Evolutionary conservation across 2,888 invertebrate species (phyloP), one percentile per base, ranked within the genome.

Genomic region (Tipula vernalis): DNA sequence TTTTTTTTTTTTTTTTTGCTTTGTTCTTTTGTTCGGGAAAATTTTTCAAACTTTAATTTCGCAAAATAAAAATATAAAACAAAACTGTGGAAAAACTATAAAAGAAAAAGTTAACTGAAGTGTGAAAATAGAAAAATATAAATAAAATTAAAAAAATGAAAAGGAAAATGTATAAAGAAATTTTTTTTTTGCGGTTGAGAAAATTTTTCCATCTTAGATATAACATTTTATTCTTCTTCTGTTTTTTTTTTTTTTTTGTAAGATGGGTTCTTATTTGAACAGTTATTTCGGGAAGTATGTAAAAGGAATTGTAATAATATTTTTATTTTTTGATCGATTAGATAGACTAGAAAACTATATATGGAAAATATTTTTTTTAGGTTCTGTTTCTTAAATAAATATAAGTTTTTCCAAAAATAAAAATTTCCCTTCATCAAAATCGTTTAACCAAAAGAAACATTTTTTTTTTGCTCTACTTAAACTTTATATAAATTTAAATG

Each of bases 41-140:
- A 28, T 71, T 71, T 71, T 71, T 71, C 71, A 71, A 71, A 71
- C 71, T 71, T 71, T 71, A 71, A 71, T 71, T 71, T 71, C 12
- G 28, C 71, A 71, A 71, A 57, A 39, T 39, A 39, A 18, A 71
- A 18, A 57, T 10, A 44, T 1, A 51, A 51, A 47, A 47, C 28
- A 47, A 47, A 51, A 51, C 51, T 51, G 44, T 44, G 28, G 71
- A 71, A 28, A 71, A 71, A 71, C 71, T 71, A 71, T 71, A 71
- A 71, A 71, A 71, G 71, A 71, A 71, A n/a, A 71, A 71, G 71
- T 71, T 71, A 71, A 71, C 71, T 71, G 71, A 71, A 71, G 71
- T 71, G 71, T 71, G 71, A 71, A 71, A 71, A 71, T 71, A 71
- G 71, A 71, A 71, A 71, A 71, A 28, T 71, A 71, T 71, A 71